Percentiles rank a stretch among this genome's conserved stretches.
Evolutionary conservation across 2,113 vertebrate species (phyloP).

Genomic region (Oryctolagus cuniculus): mOryCun1.1 NC_091439.1:64359001-64359500

Average conservation of each 20-base stretch:
- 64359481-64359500: neutral
- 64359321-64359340: neutral
- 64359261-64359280: neutral
- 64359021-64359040: too few relatives aligned
- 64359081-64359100: too few relatives aligned
- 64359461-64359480: neutral
- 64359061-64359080: too few relatives aligned
- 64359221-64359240: neutral
- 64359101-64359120: too few relatives aligned
- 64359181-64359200: too few relatives aligned
- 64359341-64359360: neutral
- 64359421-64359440: neutral
- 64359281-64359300: neutral
- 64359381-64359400: neutral
- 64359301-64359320: neutral
- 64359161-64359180: too few relatives aligned
- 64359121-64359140: too few relatives aligned
- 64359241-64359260: neutral
- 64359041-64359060: too few relatives aligned
- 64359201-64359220: too few relatives aligned
- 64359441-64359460: neutral
- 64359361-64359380: neutral
- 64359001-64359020: too few relatives aligned
- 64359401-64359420: neutral
- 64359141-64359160: too few relatives aligned